Evolutionary conservation across 2,113 vertebrate species (phyloP), one percentile per base, ranked within the genome.

Genomic region (Prochilodus magdalenae): DNA sequence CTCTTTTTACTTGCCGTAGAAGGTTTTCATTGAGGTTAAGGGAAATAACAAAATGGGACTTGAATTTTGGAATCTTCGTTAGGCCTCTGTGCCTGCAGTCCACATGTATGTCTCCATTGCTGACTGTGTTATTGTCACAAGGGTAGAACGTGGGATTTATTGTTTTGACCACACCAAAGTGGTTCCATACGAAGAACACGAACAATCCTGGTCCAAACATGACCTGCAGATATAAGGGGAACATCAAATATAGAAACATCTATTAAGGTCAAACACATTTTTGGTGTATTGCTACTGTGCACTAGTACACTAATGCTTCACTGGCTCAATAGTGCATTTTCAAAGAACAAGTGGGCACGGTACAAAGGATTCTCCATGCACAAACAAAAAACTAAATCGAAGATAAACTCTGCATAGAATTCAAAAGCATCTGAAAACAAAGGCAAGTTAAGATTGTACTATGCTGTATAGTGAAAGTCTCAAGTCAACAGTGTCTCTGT

Each of bases 61-160:
- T 76, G 69, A 95, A 90, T 7, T 3, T 10, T 1, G 92, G 92
- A 44, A 95, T 66, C 1, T 22, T n/a, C 0, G 15, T 84, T 24
- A 95, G 79, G 1, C 69, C 59, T 83, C 92, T 91, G 8, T 62
- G n/a, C 15, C 20, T 67, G 84, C 95, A 95, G 86, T 93, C 87
- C 2, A 95, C 90, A 20, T 4, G 0, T 30, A 87, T 90, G 51
- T 30, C 70, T 40, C 90, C 78, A 40, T 78, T 16, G 4, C 67
- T 55, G 44, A 20, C 85, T 5, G 26, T 44, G 49, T 86, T 76
- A 51, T 87, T 84, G 40, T 95, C 91, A 89, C 94, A 95, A 72
- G 95, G 94, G 7, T 93, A 92, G 75, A 92, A 95, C 0, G 24
- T 69, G 16, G 86, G 86, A 85, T 92, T 89, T 53, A 81, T 88